Conservation (phyloP, 1,140 invertebrate genomes). For the Drosophila tsacasi region DNA sequence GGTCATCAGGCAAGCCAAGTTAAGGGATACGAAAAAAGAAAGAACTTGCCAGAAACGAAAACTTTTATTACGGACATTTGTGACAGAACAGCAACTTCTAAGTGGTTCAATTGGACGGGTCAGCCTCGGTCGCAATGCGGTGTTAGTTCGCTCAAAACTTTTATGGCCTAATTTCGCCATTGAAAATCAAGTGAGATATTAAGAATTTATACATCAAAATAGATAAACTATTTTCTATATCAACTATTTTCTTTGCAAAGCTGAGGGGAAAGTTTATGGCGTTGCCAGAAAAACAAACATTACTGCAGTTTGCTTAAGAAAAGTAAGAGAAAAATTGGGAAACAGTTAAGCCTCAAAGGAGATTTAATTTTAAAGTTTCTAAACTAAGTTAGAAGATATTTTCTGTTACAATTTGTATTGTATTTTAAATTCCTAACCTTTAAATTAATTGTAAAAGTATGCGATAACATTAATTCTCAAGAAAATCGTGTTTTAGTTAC, state of each 20-base stretch:
- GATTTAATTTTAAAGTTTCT: neutral
- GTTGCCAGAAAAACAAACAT: neutral
- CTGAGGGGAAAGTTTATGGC: conserved; percentile 2
- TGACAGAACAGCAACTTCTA: conserved; percentile 49
- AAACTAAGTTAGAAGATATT: neutral
- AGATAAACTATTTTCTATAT: conserved; percentile 25
- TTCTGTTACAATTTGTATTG: neutral
- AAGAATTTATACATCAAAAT: conserved; percentile 28
- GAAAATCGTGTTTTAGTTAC: no score
- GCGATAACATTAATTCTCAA: no score
- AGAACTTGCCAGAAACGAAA: conserved; percentile 41
- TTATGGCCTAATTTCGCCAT: conserved; percentile 47
- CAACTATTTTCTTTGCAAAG: conserved; percentile 15
- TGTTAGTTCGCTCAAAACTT: conserved; percentile 41
- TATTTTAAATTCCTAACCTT: neutral
- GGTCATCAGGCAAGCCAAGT: conserved; percentile 38
- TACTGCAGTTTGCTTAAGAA: neutral
- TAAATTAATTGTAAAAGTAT: no score
- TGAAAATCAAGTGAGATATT: conserved; percentile 51
- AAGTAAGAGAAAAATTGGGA: neutral
- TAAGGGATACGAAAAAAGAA: neutral
- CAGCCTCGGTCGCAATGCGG: conserved; percentile 36
- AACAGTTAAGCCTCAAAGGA: neutral
- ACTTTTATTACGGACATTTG: conserved; percentile 58
- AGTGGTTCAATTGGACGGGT: conserved; percentile 40